Percentiles rank a stretch among this genome's conserved stretches.
These are phyloP conservation scores for Drosophila pseudotakahashii DNA, from an alignment of 2,888 invertebrate species.

Conservation along the genomic window DNA sequence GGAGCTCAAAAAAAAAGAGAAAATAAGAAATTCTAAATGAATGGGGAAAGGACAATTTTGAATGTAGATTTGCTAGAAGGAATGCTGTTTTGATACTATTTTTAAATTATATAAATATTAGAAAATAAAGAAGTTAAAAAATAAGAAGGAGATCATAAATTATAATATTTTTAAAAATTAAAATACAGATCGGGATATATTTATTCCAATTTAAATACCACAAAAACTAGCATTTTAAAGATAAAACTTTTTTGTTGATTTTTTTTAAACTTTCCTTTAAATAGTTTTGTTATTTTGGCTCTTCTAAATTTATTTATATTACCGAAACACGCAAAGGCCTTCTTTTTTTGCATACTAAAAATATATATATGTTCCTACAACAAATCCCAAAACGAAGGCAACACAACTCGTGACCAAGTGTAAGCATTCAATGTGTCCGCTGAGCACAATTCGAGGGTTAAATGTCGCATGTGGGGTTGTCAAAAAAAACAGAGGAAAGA, in stretches of 20 bases:
- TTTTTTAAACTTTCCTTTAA: neutral
- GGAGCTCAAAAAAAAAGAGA: neutral
- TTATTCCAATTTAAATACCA: no score
- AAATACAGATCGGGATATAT: no score
- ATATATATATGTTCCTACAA: neutral
- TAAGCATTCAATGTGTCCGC: constrained; percentile 66
- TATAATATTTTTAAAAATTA: no score
- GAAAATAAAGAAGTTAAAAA: no score
- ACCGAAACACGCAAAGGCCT: neutral
- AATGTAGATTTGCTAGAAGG: neutral
- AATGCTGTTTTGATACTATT: neutral
- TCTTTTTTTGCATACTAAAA: neutral
- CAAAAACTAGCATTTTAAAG: no score
- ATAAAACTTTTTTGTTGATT: no score
- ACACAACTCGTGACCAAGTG: constrained; percentile 19
- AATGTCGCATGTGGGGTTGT: constrained; percentile 73
- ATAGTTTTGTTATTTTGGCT: neutral
- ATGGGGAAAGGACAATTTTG: neutral
- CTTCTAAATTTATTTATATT: neutral
- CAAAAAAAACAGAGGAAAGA: neutral
- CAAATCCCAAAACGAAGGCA: constrained; percentile 11
- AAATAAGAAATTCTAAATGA: neutral
- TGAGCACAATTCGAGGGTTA: constrained; percentile 72
- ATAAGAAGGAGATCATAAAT: no score
- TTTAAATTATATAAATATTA: no score